These are phyloP conservation scores for Passerculus sandwichensis DNA, from an alignment of 2,797 vertebrate genomes.

Conservation along the genomic window DNA sequence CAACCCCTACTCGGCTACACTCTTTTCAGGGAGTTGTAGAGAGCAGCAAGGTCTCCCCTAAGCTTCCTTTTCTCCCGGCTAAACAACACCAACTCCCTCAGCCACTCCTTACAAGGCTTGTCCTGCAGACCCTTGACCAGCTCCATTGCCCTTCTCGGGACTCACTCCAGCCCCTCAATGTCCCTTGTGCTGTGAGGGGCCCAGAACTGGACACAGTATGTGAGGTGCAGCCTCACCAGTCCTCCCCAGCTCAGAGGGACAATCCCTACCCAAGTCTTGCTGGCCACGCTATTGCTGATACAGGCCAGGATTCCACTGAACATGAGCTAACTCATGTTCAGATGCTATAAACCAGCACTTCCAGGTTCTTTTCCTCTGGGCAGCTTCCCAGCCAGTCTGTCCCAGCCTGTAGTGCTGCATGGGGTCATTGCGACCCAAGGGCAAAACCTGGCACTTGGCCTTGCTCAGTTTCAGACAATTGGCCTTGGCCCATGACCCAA, in stretches of 20 bases:
- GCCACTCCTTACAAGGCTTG: too few species aligned
- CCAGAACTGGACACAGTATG: rapidly evolving
- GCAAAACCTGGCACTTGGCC: background rate
- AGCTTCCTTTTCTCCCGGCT: background rate
- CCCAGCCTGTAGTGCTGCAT: background rate
- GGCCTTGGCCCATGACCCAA: background rate
- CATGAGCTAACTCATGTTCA: background rate
- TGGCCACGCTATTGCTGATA: background rate
- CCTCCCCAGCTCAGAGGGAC: rapidly evolving
- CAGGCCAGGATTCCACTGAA: background rate
- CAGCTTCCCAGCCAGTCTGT: background rate
- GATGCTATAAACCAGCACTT: background rate
- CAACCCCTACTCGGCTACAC: background rate
- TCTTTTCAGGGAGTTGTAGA: background rate
- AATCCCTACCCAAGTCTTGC: background rate
- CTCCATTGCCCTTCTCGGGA: background rate
- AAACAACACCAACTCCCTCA: background rate
- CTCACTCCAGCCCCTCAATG: rapidly evolving
- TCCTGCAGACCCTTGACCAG: background rate
- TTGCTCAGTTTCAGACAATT: background rate
- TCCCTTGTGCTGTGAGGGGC: background rate
- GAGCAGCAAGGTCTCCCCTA: rapidly evolving
- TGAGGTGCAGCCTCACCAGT: background rate
- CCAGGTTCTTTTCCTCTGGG: background rate
- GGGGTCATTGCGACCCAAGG: background rate